Evolutionary conservation across 2,888 invertebrate genomes (phyloP).

Genomic region (Chymomyza caudatula): DNA sequence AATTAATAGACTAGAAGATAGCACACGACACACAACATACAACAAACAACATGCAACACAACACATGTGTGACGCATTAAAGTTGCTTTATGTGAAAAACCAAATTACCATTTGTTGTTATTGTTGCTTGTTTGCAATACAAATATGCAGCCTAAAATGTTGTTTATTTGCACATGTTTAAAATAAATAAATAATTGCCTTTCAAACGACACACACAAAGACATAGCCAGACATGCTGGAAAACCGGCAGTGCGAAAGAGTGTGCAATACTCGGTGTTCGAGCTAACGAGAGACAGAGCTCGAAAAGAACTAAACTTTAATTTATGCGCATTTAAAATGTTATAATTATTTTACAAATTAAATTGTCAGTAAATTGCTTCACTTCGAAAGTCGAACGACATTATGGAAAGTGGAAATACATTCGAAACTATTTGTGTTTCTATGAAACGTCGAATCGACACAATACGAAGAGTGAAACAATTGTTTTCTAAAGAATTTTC

Average conservation of each 20-base stretch:
- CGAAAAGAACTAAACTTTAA: conserved; percentile 11
- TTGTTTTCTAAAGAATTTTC: no score
- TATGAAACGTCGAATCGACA: not conserved
- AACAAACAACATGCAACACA: not conserved
- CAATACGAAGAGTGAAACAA: no score
- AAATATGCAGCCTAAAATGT: not conserved
- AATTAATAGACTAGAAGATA: conserved; percentile 6
- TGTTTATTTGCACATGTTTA: conserved; percentile 38
- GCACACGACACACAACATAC: not conserved
- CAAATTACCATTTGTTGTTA: not conserved
- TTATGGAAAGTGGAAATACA: not conserved
- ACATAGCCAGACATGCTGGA: not conserved
- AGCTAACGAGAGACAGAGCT: not conserved
- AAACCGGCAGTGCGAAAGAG: not conserved
- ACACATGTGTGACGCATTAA: not conserved
- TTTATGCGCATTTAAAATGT: conserved; percentile 34
- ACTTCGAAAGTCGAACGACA: not conserved
- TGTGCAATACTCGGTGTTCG: not conserved
- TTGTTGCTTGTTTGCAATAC: not conserved
- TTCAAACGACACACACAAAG: not conserved
- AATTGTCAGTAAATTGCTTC: conserved; percentile 22
- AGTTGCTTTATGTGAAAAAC: not conserved
- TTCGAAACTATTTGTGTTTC: not conserved
- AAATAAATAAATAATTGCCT: conserved; percentile 38
- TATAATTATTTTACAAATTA: conserved; percentile 37